phyloP scores from a whole-genome alignment of 2,888 invertebrate genomes.

The Pristionchus mayeri region DNA sequence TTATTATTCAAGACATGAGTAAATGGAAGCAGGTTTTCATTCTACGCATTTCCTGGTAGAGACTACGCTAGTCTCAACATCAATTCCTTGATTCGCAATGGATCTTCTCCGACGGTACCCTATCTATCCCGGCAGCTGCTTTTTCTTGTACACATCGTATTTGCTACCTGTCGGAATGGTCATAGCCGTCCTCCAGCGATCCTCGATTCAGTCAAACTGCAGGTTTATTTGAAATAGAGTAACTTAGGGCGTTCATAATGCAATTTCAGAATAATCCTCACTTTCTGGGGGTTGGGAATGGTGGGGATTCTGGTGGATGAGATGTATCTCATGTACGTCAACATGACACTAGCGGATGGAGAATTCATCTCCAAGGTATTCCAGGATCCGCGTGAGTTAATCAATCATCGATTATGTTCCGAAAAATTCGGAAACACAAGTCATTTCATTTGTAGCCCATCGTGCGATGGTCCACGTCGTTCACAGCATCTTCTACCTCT shows the following conservation, averaged over 20 bases:
- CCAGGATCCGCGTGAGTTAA: neutral
- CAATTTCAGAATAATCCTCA: neutral
- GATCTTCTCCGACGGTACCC: neutral
- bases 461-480: neutral
- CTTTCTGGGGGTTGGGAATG: neutral
- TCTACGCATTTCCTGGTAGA: no score
- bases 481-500: neutral
- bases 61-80: no score
- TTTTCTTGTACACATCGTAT: neutral
- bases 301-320: neutral
- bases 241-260: neutral
- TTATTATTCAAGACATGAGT: no score
- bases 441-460: neutral
- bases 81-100: no score
- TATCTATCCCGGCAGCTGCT: constrained; percentile 6
- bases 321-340: neutral
- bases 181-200: neutral
- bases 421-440: neutral
- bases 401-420: no score
- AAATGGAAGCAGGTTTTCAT: no score
- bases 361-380: neutral
- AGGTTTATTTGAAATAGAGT: neutral
- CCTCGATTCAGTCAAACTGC: neutral
- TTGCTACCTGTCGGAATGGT: neutral
- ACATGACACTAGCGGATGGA: neutral